Evolutionary conservation across 1,140 invertebrate genomes (phyloP).

Genomic region (Macrobrachium rosenbergii): DNA sequence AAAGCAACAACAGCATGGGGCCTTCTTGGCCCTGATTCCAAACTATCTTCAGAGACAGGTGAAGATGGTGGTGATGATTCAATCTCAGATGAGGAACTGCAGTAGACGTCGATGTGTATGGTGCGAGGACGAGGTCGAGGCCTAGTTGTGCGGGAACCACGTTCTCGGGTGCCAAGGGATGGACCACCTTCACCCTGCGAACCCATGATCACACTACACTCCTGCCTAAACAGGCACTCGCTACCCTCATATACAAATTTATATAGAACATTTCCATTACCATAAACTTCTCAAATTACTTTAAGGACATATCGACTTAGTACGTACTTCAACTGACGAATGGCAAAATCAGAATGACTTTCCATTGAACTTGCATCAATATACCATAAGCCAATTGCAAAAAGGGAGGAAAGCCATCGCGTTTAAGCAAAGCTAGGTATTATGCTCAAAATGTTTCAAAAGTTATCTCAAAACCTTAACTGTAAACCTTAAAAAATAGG

Average conservation of each 20-base stretch:
- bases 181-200: conserved; percentile 20
- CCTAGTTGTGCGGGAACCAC: background rate
- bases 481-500: too few relatives aligned
- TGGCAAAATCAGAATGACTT: conserved; percentile 16
- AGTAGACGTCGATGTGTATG: conserved; percentile 84
- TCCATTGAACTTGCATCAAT: background rate
- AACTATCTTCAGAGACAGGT: conserved; percentile 70
- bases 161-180: conserved; percentile 13
- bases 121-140: conserved; percentile 74
- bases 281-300: background rate
- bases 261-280: background rate
- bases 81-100: conserved; percentile 78
- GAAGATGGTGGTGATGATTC: conserved; percentile 69
- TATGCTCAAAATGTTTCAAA: too few relatives aligned
- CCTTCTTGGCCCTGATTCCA: conserved; percentile 71
- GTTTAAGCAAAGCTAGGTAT: too few relatives aligned
- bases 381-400: too few relatives aligned
- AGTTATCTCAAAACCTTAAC: too few relatives aligned
- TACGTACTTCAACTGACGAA: background rate
- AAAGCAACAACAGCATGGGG: conserved; percentile 78
- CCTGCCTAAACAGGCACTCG: background rate
- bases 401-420: too few relatives aligned
- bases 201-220: conserved; percentile 32
- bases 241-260: background rate
- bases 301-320: background rate